Conservation (phyloP, 2,888 invertebrate species). For the Leptarthrus brevirostris region DNA sequence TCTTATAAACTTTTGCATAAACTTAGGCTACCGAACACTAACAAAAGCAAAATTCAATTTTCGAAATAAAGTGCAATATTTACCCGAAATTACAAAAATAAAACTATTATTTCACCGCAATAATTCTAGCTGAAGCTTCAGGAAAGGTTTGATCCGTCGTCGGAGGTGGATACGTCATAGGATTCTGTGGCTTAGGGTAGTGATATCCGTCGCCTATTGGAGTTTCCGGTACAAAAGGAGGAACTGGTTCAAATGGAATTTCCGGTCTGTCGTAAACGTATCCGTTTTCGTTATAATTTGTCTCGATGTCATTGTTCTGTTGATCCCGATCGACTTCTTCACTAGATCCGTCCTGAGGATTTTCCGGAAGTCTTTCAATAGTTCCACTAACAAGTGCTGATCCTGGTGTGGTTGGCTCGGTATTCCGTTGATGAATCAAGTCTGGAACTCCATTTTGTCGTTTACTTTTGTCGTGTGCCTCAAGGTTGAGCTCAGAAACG, state of each 20-base stretch:
- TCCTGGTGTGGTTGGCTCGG: background rate
- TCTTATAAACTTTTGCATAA: too few species aligned
- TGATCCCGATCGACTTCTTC: background rate
- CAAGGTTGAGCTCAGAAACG: conserved; percentile 23
- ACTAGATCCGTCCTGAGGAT: background rate
- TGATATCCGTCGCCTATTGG: conserved; percentile 9
- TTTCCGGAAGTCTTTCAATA: background rate
- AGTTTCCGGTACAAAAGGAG: background rate
- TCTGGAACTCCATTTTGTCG: background rate
- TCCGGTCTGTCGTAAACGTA: conserved; percentile 25
- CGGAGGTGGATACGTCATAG: conserved; percentile 34
- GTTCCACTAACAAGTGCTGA: background rate
- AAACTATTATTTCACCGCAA: too few species aligned
- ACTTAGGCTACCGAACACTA: too few species aligned
- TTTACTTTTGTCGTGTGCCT: background rate
- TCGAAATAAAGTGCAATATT: too few species aligned
- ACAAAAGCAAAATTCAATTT: too few species aligned
- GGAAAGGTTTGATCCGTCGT: background rate
- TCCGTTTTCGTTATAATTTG: background rate
- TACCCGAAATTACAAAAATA: too few species aligned
- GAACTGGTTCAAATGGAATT: conserved; percentile 7
- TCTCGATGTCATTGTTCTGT: conserved; percentile 10
- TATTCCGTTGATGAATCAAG: background rate
- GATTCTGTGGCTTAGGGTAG: conserved; percentile 26
- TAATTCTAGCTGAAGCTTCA: background rate